Evolutionary conservation across 2,113 vertebrate genomes (phyloP).

Genomic region (Zosterops japonicus): DNA sequence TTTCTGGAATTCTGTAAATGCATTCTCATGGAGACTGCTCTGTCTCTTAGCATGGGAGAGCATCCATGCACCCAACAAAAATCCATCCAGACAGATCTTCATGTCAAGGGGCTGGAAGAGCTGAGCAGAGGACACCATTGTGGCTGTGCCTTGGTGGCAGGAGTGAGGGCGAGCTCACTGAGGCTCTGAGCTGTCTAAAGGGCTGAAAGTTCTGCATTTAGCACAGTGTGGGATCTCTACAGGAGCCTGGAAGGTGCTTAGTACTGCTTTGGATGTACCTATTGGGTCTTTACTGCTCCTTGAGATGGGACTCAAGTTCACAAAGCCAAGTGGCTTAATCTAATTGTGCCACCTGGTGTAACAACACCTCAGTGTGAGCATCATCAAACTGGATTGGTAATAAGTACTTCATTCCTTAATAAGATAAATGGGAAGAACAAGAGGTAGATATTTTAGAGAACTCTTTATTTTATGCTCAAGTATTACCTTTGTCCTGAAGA

Average conservation of each 20-base stretch:
- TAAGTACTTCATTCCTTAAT: background rate
- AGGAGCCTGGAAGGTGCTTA: background rate
- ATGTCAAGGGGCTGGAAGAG: background rate
- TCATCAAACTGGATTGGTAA: background rate
- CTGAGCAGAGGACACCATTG: fast-evolving
- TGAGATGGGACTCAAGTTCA: background rate
- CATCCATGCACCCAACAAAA: background rate
- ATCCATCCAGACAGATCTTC: fast-evolving
- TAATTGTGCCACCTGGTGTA: background rate
- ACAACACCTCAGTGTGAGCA: background rate
- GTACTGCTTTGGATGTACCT: background rate
- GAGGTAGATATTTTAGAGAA: background rate
- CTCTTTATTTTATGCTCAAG: background rate
- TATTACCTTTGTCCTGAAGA: background rate
- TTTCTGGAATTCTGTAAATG: background rate
- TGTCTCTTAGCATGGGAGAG: background rate
- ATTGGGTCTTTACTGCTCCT: background rate
- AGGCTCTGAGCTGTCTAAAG: background rate
- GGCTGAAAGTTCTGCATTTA: background rate
- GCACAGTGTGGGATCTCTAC: background rate
- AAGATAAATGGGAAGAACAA: background rate
- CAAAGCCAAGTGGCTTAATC: background rate
- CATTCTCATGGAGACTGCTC: background rate
- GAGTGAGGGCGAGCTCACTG: background rate
- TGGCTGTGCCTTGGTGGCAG: background rate